Evolutionary conservation across 2,113 vertebrate genomes (phyloP), one percentile per base, ranked within the genome.

Genomic region (Cheilinus undulatus): DNA sequence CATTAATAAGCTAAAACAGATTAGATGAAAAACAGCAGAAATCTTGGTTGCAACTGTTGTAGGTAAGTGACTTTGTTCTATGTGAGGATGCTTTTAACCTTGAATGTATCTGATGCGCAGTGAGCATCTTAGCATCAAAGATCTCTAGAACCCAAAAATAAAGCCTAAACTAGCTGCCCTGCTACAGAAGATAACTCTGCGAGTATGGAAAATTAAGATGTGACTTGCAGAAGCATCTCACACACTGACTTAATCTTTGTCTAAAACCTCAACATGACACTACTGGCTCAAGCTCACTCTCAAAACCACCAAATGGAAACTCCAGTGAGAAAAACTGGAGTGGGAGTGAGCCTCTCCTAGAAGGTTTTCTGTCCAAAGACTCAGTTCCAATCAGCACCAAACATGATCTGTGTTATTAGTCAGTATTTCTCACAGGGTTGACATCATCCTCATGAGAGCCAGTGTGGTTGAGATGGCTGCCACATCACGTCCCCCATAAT

Each of bases 251-350:
- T 67, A 24, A 72, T 57, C 71, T 20, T 27, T 62, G 59, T 34
- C 69, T 43, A 11, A 78, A 70, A 69, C 4, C 12, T 58, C 15
- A 22, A 45, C 61, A 73, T 40, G 50, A 58, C 9, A 23, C 20
- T 23, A 53, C 30, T 56, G 67, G 46, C 54, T 68, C 12, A 19
- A 51, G 26, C 51, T 9, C 74, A 53, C 34, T 13, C 17, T 22
- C 6, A 57, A 73, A 26, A 68, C 34, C 76, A 71, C 61, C 46
- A 64, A 68, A 70, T 82, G 76, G 69, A 74, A 84, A 80, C n/a
- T 63, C 59, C 42, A 22, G n/a, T 27, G 43, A 62, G 57, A 62
- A 42, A 71, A 66, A 40, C 15, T 0, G 40, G 51, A 51, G 40
- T 17, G 32, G 59, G 53, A 58, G 40, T 3, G 59, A 65, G 66